Conservation (phyloP, 2,113 vertebrate species). For the Aviceda subcristata region DNA sequence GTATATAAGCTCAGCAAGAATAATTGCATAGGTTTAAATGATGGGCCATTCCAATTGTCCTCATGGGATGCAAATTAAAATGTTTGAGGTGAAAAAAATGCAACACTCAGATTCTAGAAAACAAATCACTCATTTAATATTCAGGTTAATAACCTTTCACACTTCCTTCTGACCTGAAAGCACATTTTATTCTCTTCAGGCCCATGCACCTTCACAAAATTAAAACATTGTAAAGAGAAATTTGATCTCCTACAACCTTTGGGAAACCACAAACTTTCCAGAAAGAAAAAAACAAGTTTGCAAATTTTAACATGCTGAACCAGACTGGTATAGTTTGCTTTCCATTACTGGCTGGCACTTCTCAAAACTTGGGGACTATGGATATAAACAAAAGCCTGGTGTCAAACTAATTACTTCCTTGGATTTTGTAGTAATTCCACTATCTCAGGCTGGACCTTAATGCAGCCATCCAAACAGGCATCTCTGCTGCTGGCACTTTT, state of each 20-base stretch:
- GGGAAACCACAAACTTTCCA: background rate
- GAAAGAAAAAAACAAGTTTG: background rate
- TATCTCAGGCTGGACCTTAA: background rate
- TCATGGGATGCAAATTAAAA: background rate
- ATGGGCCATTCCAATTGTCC: background rate
- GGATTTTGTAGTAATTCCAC: background rate
- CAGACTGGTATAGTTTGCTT: background rate
- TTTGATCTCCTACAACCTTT: background rate
- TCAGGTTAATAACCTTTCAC: background rate
- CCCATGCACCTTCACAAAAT: background rate
- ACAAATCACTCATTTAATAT: background rate
- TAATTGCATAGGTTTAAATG: background rate
- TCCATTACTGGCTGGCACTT: background rate
- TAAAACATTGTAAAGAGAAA: background rate
- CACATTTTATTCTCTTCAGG: background rate
- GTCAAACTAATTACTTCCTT: background rate
- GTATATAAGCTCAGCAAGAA: background rate
- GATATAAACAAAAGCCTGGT: background rate
- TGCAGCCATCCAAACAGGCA: background rate
- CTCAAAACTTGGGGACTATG: background rate
- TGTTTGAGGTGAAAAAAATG: background rate
- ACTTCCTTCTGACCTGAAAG: background rate
- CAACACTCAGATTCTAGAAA: background rate
- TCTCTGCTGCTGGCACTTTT: background rate
- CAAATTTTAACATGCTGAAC: background rate